phyloP scores from a whole-genome alignment of 2,113 vertebrate genomes.

The Hemichromis elongatus region DNA sequence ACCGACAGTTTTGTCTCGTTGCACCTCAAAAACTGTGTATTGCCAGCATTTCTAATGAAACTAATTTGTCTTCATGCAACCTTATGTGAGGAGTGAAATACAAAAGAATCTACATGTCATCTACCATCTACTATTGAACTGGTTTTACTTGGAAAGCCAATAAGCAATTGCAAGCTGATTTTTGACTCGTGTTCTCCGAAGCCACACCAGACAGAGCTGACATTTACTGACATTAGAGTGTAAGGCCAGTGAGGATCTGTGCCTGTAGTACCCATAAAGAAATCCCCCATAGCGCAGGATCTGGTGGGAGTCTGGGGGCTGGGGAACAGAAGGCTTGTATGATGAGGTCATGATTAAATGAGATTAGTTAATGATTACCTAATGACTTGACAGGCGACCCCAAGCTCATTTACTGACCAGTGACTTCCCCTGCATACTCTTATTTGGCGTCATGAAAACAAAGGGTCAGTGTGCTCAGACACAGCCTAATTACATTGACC shows the following conservation, averaged over 20 bases:
- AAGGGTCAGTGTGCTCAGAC: constrained; percentile 49
- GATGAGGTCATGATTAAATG: constrained; percentile 62
- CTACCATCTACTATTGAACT: not conserved
- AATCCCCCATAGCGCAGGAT: not conserved
- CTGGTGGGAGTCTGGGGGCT: not conserved
- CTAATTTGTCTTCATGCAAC: not conserved
- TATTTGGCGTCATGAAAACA: constrained; percentile 51
- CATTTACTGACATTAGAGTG: not conserved
- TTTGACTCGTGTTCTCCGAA: not conserved
- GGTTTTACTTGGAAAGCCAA: not conserved
- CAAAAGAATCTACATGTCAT: not conserved
- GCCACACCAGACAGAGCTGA: not conserved
- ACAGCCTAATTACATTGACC: not conserved
- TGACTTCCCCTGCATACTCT: constrained; percentile 48
- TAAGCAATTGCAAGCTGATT: not conserved
- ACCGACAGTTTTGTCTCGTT: not conserved
- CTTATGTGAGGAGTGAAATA: fast-evolving
- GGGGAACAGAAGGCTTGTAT: not conserved
- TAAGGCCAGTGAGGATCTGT: not conserved
- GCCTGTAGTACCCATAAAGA: not conserved
- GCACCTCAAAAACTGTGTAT: not conserved
- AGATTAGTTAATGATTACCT: constrained; percentile 58
- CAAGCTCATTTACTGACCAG: constrained; percentile 42
- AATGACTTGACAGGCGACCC: constrained; percentile 55
- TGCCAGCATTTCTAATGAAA: not conserved